These are phyloP conservation scores for Lasiommata megera DNA, from an alignment of 2,888 invertebrate genomes.

Conservation along the genomic window DNA sequence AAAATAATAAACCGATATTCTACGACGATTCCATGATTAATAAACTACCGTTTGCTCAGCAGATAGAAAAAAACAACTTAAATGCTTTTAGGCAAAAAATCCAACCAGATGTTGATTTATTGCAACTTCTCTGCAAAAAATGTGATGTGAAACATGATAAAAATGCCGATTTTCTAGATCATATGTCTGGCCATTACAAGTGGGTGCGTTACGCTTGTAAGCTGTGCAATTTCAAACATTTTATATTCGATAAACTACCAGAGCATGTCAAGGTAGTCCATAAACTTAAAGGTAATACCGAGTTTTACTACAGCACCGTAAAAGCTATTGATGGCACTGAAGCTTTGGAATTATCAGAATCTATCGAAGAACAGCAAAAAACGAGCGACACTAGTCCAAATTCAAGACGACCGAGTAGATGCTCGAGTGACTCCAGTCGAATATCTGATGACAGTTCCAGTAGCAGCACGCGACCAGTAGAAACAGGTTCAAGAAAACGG, in stretches of 20 bases:
- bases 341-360: conserved; percentile 57
- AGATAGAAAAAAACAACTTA: conserved; percentile 64
- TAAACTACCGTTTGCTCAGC: conserved; percentile 58
- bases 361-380: conserved; percentile 48
- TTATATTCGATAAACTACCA: conserved; percentile 83
- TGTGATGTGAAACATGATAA: conserved; percentile 75
- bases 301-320: conserved; percentile 73
- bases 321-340: conserved; percentile 67
- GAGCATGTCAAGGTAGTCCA: conserved; percentile 84
- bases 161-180: conserved; percentile 77
- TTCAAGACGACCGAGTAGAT: conserved; percentile 65
- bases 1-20: conserved; percentile 21
- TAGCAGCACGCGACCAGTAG: conserved; percentile 55
- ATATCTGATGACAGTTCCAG: conserved; percentile 72
- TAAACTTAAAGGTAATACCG: conserved; percentile 79
- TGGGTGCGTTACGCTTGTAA: conserved; percentile 89
- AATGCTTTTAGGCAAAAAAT: conserved; percentile 61
- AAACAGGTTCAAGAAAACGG: conserved; percentile 56
- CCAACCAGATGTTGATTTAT: conserved; percentile 60
- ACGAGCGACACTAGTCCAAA: conserved; percentile 53
- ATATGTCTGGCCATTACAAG: conserved; percentile 85
- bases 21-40: conserved; percentile 37
- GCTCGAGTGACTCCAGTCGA: conserved; percentile 72
- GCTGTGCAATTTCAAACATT: conserved; percentile 86
- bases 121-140: conserved; percentile 71